Conservation (phyloP, 2,113 vertebrate species). For the Psilopogon haemacephalus region DNA sequence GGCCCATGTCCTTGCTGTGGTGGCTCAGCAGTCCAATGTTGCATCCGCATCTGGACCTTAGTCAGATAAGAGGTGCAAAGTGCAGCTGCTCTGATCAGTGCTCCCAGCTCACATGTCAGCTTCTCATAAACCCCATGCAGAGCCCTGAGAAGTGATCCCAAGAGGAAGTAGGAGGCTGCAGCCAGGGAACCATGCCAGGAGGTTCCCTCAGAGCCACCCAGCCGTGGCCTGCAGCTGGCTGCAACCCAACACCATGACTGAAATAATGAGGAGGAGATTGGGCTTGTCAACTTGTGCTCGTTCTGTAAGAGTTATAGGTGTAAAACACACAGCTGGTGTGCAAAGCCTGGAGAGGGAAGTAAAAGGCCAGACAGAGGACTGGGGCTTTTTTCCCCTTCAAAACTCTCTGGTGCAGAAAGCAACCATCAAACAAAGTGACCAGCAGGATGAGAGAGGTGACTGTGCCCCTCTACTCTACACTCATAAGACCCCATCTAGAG, state of each 20-base stretch:
- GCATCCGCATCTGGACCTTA: not conserved
- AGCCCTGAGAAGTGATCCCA: rapidly evolving
- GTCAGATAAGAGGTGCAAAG: not conserved
- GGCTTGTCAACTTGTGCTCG: not conserved
- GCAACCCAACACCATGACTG: not conserved
- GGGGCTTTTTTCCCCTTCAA: not conserved
- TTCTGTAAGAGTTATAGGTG: not conserved
- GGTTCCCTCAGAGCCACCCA: not conserved
- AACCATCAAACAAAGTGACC: too few species aligned
- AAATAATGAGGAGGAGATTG: not conserved
- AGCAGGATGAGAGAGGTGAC: too few species aligned
- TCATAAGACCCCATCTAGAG: too few species aligned
- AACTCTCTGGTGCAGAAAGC: rapidly evolving
- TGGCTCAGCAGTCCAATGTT: rapidly evolving
- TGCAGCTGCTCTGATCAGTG: not conserved
- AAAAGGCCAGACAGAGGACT: not conserved
- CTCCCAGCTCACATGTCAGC: not conserved
- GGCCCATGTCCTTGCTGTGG: rapidly evolving
- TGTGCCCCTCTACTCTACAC: too few species aligned
- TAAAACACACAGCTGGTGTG: not conserved
- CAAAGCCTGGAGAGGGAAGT: not conserved
- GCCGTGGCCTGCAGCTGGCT: rapidly evolving
- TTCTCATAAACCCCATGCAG: not conserved
- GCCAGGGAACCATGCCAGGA: not conserved
- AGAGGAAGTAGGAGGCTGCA: not conserved